Base-by-base conservation (phyloP, 2,797 vertebrate species). In the Myotis pilosus region DNA sequence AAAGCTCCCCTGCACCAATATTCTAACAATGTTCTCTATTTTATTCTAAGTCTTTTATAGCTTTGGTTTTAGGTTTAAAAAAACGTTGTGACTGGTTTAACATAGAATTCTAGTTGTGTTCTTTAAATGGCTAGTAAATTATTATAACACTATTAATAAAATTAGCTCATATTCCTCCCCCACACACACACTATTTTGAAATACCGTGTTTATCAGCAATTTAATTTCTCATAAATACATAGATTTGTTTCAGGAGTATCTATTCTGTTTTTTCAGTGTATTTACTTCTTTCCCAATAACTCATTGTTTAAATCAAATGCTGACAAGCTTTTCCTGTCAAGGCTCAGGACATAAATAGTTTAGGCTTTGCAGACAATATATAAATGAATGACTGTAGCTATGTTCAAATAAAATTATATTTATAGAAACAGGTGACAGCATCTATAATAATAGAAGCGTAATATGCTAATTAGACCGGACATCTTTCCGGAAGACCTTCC, bases 11-110 rank as follows among this genome's bases (percentile, higher is more conserved):
- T 69, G 2, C 36, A n/a, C 10, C 9, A 74, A 66, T 49, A 72
- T 82, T 84, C 64, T 96, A 88, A 91, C 74, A 81, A 0, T 84
- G 64, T 84, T 86, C 57, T 96, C 36, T 94, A 4, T 84, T 74
- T 94, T 92, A 80, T 80, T 89, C 38, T 87, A 55, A 78, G 74
- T 86, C 74, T 92, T 69, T 91, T 86, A 51, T 13, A 72, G 33
- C 71, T 41, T 88, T 9, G 9, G 57, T 91, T 84, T 87, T 57
- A 62, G 20, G 1, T 94, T 87, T 89, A 5, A 57, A 92, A 62
- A 74, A 15, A 3, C 5, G 36, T 51, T 9, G 7, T 85, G 15
- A 4, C 28, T 82, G 47, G 8, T 33, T 0, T 86, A 33, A 68
- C 19, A n/a, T 38, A 69, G 9, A 33, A 72, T 79, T 75, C 60